Evolutionary conservation across 1,140 invertebrate species (phyloP), one percentile per base, ranked within the genome.

Genomic region (Limonius californicus): DNA sequence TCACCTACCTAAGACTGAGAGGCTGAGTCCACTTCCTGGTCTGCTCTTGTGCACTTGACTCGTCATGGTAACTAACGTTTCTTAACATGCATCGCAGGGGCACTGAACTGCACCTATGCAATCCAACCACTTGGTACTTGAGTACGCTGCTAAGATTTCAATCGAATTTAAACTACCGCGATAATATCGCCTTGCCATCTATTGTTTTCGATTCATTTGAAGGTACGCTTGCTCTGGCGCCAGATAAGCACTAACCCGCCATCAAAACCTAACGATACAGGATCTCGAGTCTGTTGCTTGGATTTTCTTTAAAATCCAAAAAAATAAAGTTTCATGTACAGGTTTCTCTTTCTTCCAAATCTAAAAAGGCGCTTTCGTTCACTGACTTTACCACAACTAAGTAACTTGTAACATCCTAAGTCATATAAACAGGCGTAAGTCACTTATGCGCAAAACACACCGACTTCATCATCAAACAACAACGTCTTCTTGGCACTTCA

Each of bases 1-100:
- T 7, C 54, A 32, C 66, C 65, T 64, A 68, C 66, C 64, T 63
- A 66, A 42, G 56, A 68, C 61, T 50, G 64, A 66, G 11, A 66
- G 54, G 43, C 66, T 68, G 21, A 58, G 61, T 32, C 62, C 59
- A 57, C 54, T 68, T 62, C 64, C 64, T 47, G 64, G 64, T 63
- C 54, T 57, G 56, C 32, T 63, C 54, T 68, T 62, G 15, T 62
- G 58, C 62, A 61, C 57, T 61, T 64, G 57, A 61, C 58, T 63
- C 57, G 60, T 55, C 64, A 66, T 66, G 35, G 45, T 55, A 42
- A 32, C 62, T 57, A 61, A 59, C 54, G 21, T 43, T 62, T 23
- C 30, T 30, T 16, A 56, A 62, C 58, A 32, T n/a, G 54, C 65
- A 63, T 64, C 12, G 42, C 53, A 59, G 53, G 62, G 62, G 62